Base-by-base conservation (phyloP, 2,113 vertebrate species). In the Tiliqua scincoides region DNA sequence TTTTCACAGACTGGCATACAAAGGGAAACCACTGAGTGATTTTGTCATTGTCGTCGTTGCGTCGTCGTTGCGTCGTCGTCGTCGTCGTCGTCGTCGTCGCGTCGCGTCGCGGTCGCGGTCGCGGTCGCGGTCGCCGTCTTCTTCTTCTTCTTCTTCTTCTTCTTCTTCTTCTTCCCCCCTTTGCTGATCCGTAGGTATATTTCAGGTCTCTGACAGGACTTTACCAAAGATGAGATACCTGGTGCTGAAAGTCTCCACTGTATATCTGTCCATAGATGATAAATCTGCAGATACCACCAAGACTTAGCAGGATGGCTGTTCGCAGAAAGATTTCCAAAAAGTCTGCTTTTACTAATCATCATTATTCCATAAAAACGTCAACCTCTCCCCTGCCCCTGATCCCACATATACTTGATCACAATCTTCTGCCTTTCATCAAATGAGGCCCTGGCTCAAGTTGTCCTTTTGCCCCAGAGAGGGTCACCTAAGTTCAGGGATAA, bases 301-400 rank as follows among this genome's bases (percentile, higher is more conserved):
- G 20, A 40, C 30, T 85, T 86, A 85, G n/a, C 54, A 87, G 80
- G 85, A 91, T 85, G 86, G 63, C 84, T 91, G 30, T 86, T 90
- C 73, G 87, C 7, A 92, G 85, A 92, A 67, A 84, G 57, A 75
- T 86, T 73, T 82, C 82, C 87, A 90, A 88, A 67, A 88, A 48
- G 43, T 77, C 68, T 20, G 17, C 62, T 93, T 94, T 93, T 96
- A 91, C 79, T 94, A 95, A 94, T 93, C 89, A 94, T 92, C 81
- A 92, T 95, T 95, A 92, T 95, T 95, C 84, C 86, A 93, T 95
- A 95, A 95, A 96, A 93, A 94, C 83, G 89, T 95, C 96, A 96
- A 85, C 76, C 71, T 86, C 21, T 93, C 52, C 79, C 89, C 89
- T 83, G 94, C 63, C 75, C 91, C 35, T 48, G 85, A 74, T 85